These are phyloP conservation scores for Aphyosemion australe DNA, from an alignment of 2,113 vertebrate species.

Conservation along the genomic window DNA sequence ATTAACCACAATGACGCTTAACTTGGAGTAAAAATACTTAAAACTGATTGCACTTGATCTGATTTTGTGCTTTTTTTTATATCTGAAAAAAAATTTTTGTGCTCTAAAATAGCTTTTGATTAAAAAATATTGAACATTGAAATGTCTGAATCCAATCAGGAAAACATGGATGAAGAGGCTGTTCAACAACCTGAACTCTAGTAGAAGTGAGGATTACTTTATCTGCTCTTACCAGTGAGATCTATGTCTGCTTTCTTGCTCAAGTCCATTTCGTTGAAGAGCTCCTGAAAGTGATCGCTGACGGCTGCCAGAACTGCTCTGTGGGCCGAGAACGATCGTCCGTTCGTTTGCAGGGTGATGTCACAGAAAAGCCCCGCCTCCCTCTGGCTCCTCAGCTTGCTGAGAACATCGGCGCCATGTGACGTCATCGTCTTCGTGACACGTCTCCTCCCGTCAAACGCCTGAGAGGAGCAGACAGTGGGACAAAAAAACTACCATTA, in stretches of 20 bases:
- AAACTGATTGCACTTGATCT: background rate
- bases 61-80: background rate
- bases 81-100: background rate
- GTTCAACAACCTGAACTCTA: background rate
- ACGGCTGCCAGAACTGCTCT: constrained; percentile 81
- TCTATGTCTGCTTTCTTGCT: constrained; percentile 75
- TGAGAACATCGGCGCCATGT: constrained; percentile 73
- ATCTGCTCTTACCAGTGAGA: constrained; percentile 74
- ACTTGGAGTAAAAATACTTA: background rate
- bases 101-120: background rate
- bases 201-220: too few species aligned
- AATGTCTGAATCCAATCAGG: too few species aligned
- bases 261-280: constrained; percentile 80
- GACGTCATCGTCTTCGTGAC: constrained; percentile 76
- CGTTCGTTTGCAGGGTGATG: constrained; percentile 78
- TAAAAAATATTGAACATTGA: background rate
- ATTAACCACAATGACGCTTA: background rate
- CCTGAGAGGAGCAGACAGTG: constrained; percentile 33
- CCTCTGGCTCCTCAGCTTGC: constrained; percentile 79
- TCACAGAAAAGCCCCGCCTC: constrained; percentile 83
- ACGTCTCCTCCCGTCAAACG: constrained; percentile 45
- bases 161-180: too few species aligned
- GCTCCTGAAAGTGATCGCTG: constrained; percentile 85
- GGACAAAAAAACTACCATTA: constrained; percentile 5
- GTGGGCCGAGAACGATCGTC: constrained; percentile 78